Evolutionary conservation across 1,140 invertebrate species (phyloP).

Genomic region (Diprion similis): DNA sequence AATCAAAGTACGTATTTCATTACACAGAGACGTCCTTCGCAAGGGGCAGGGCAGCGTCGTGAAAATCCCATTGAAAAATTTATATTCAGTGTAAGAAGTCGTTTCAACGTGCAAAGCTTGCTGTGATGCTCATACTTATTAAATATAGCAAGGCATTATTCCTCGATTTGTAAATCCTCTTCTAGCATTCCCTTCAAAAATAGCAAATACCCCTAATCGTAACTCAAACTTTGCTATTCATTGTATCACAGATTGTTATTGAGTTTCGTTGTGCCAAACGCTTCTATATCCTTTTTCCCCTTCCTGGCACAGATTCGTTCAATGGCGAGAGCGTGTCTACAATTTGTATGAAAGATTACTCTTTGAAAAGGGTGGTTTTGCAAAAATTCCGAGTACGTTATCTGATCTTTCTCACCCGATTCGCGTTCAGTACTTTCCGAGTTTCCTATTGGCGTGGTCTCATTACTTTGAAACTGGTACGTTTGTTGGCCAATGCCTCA

Average conservation of each 20-base stretch:
- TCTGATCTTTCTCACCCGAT: slow-evolving; percentile 18
- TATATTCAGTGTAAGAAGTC: too few species aligned
- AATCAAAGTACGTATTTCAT: background rate
- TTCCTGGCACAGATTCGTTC: background rate
- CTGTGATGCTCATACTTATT: too few species aligned
- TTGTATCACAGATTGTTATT: slow-evolving; percentile 4
- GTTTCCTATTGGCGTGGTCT: slow-evolving; percentile 43
- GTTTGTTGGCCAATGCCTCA: slow-evolving; percentile 59
- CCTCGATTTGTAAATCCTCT: too few species aligned
- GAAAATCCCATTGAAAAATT: too few species aligned
- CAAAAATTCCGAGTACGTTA: slow-evolving; percentile 11
- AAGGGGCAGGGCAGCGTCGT: background rate
- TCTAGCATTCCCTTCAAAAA: too few species aligned
- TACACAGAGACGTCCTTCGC: background rate
- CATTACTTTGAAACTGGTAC: slow-evolving; percentile 61
- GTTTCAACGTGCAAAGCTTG: too few species aligned
- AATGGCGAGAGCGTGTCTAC: background rate
- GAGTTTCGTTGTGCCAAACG: slow-evolving; percentile 8
- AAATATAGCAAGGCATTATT: too few species aligned
- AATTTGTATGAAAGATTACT: slow-evolving; percentile 17
- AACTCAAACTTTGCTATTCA: background rate
- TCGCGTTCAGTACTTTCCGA: slow-evolving; percentile 11
- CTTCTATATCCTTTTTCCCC: slow-evolving; percentile 6
- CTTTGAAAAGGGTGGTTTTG: slow-evolving; percentile 10
- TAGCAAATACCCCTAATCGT: too few species aligned